Conservation (phyloP, 2,888 invertebrate species). For the Sesamia inferens region DNA sequence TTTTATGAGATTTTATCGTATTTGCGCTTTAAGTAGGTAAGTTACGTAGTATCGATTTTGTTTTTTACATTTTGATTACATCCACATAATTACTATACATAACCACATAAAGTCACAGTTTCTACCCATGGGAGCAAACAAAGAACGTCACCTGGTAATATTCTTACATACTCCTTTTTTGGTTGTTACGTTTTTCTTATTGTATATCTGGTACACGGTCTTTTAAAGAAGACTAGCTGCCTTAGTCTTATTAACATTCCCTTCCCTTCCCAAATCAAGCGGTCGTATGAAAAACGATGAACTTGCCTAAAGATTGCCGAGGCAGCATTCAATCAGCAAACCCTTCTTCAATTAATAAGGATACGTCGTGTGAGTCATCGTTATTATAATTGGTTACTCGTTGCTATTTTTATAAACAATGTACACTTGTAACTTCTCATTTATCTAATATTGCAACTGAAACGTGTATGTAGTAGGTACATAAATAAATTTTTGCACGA, state of each 20-base stretch:
- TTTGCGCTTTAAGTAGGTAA: neutral
- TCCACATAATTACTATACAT: neutral
- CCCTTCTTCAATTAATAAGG: slow-evolving; percentile 19
- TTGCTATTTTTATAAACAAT: neutral
- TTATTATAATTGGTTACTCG: neutral
- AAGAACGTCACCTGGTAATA: neutral
- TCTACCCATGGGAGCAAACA: neutral
- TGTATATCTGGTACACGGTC: neutral
- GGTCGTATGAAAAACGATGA: neutral
- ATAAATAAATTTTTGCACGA: neutral
- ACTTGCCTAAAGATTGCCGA: neutral
- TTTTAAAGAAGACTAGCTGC: neutral
- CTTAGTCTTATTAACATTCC: neutral
- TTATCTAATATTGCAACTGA: slow-evolving; percentile 5
- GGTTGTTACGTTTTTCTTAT: neutral
- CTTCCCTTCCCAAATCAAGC: slow-evolving; percentile 4
- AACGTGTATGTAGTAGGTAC: slow-evolving; percentile 36
- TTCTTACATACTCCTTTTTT: neutral
- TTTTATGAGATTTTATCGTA: neutral
- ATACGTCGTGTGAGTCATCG: neutral
- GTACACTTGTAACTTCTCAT: neutral
- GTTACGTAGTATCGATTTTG: neutral
- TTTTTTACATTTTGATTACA: neutral
- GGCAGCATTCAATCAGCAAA: slow-evolving; percentile 12
- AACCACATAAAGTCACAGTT: neutral